These are phyloP conservation scores for Platysternon megacephalum DNA, from an alignment of 2,113 vertebrate genomes.

Conservation along the genomic window DNA sequence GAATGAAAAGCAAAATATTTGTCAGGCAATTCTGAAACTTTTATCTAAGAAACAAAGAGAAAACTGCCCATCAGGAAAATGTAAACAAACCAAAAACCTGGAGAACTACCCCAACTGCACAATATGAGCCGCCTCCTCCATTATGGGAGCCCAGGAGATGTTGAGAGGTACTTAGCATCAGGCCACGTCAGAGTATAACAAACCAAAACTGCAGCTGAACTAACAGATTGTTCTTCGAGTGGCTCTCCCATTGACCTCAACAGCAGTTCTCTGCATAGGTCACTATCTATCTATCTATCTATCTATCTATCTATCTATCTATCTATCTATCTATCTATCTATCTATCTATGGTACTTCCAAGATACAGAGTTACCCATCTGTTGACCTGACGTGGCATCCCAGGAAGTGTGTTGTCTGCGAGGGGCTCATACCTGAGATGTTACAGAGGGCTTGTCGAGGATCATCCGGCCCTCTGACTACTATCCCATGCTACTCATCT, in stretches of 20 bases:
- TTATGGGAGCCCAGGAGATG: not conserved
- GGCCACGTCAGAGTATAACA: not conserved
- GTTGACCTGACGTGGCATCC: too few relatives aligned
- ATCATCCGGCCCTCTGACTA: too few relatives aligned
- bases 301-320: not conserved
- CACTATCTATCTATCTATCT: not conserved
- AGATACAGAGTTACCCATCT: too few relatives aligned
- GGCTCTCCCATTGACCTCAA: not conserved
- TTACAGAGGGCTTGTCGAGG: too few relatives aligned
- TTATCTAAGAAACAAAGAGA: not conserved
- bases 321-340: not conserved
- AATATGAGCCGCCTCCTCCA: not conserved
- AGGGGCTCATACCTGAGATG: too few relatives aligned
- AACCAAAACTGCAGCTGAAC: not conserved
- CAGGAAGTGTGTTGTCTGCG: too few relatives aligned
- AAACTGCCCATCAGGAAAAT: not conserved
- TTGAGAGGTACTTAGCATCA: not conserved
- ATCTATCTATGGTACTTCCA: not conserved
- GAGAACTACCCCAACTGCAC: not conserved
- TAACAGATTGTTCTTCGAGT: accelerated
- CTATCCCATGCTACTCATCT: too few relatives aligned
- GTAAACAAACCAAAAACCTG: not conserved
- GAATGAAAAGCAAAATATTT: not conserved
- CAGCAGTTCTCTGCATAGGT: not conserved
- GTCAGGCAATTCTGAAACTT: not conserved